Conservation (phyloP, 2,797 vertebrate species). For the Poecilia picta region DNA sequence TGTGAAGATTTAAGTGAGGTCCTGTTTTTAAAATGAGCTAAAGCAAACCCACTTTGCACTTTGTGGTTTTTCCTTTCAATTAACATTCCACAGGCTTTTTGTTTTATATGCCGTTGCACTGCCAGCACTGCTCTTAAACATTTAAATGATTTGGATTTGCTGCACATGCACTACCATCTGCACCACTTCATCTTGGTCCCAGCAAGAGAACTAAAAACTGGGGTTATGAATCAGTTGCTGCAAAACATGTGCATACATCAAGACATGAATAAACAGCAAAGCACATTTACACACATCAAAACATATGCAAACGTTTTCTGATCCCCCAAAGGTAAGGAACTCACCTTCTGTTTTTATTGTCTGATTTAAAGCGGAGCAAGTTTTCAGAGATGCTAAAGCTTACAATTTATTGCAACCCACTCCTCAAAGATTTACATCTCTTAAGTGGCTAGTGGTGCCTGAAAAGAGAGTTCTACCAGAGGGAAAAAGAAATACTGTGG, state of each 20-base stretch:
- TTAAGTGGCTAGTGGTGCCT: conserved; percentile 3
- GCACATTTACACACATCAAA: conserved; percentile 16
- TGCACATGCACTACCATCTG: conserved; percentile 6
- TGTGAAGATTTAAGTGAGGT: background rate
- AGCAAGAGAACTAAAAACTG: background rate
- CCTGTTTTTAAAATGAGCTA: background rate
- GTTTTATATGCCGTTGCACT: conserved; percentile 9
- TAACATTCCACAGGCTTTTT: background rate
- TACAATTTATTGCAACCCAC: conserved; percentile 15
- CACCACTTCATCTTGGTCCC: conserved; percentile 3
- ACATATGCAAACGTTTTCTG: conserved; percentile 10
- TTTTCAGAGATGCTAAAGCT: conserved; percentile 28
- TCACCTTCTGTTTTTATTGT: conserved; percentile 21
- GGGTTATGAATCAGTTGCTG: conserved; percentile 7
- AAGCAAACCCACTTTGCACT: background rate
- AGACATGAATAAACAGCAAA: conserved; percentile 7
- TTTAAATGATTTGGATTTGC: conserved; percentile 12
- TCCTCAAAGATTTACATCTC: conserved; percentile 8
- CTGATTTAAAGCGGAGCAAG: conserved; percentile 4
- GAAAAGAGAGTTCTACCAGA: conserved; percentile 7
- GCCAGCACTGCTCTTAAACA: conserved; percentile 1
- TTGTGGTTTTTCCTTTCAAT: conserved; percentile 13
- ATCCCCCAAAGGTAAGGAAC: conserved; percentile 18
- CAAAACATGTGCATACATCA: conserved; percentile 7
- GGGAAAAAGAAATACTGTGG: conserved; percentile 6